phyloP scores from a whole-genome alignment of 2,113 vertebrate genomes.

The Ancistrus triradiatus region DNA sequence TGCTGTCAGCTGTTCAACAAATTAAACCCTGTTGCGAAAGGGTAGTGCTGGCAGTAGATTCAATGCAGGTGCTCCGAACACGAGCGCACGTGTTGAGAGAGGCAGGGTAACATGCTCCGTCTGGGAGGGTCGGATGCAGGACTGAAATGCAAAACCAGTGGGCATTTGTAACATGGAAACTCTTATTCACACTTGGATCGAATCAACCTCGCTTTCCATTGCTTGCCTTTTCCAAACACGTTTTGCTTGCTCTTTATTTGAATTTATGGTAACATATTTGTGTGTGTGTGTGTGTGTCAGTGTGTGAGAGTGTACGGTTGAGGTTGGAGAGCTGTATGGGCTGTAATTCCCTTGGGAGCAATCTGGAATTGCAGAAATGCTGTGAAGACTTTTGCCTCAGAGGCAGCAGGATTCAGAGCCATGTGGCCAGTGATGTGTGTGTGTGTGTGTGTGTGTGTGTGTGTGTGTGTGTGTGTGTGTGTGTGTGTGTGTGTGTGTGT shows the following conservation, averaged over 20 bases:
- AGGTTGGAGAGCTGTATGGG: background rate
- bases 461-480: background rate
- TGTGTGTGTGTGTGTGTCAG: background rate
- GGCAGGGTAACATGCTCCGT: background rate
- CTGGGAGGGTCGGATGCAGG: conserved; percentile 5
- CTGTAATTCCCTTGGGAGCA: conserved; percentile 10
- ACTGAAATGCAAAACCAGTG: background rate
- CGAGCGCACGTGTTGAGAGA: background rate
- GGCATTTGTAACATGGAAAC: conserved; percentile 31
- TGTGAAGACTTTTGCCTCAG: conserved; percentile 2
- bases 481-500: background rate
- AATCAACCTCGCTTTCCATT: conserved; percentile 13
- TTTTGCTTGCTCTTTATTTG: background rate
- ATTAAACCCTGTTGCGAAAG: conserved; percentile 10
- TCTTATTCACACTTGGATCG: conserved; percentile 39
- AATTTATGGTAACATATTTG: background rate
- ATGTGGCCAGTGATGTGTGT: conserved; percentile 28
- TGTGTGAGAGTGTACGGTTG: background rate
- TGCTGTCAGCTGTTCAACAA: background rate
- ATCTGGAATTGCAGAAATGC: conserved; percentile 38
- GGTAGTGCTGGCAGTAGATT: conserved; percentile 8
- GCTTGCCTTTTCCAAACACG: conserved; percentile 9
- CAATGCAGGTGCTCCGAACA: conserved; percentile 22
- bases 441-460: too few relatives aligned
- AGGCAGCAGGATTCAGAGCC: conserved; percentile 21